Evolutionary conservation across 2,888 invertebrate genomes (phyloP).

Genomic region (Eledona agricola): DNA sequence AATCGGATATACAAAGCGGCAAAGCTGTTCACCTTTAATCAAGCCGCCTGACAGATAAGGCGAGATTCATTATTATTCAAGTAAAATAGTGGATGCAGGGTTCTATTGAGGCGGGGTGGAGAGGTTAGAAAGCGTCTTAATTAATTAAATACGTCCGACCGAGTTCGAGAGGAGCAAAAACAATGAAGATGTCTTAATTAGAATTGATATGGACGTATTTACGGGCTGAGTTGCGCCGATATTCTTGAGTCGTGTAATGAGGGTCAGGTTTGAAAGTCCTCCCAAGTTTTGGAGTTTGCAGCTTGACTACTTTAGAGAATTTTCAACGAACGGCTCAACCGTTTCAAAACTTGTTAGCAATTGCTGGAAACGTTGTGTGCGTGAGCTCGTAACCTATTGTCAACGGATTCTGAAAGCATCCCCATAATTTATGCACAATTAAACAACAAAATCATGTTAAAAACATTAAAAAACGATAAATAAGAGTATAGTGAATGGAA

Average conservation of each 20-base stretch:
- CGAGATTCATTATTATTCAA: conserved; percentile 15
- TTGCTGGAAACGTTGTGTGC: not conserved
- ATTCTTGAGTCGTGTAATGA: no score
- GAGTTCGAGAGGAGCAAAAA: conserved; percentile 7
- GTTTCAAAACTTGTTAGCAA: conserved; percentile 3
- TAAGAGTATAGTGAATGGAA: no score
- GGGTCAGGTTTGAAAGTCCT: conserved; percentile 26
- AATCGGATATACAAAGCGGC: conserved; percentile 22
- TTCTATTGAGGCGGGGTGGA: no score
- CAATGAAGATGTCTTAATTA: conserved; percentile 12
- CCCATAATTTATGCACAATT: no score
- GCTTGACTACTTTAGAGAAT: conserved; percentile 10
- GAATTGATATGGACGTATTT: conserved; percentile 15
- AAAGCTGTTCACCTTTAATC: conserved; percentile 26
- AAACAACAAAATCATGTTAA: no score
- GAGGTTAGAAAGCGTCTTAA: conserved; percentile 10
- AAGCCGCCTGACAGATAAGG: conserved; percentile 11
- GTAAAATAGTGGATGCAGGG: conserved; percentile 14
- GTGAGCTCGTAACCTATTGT: no score
- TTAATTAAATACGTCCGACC: conserved; percentile 16
- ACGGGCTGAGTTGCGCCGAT: not conserved
- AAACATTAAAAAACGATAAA: no score
- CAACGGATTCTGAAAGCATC: no score
- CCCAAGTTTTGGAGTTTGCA: conserved; percentile 10
- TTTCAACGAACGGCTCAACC: conserved; percentile 5